phyloP scores from a whole-genome alignment of 2,113 vertebrate species.

The Vidua chalybeata region DNA sequence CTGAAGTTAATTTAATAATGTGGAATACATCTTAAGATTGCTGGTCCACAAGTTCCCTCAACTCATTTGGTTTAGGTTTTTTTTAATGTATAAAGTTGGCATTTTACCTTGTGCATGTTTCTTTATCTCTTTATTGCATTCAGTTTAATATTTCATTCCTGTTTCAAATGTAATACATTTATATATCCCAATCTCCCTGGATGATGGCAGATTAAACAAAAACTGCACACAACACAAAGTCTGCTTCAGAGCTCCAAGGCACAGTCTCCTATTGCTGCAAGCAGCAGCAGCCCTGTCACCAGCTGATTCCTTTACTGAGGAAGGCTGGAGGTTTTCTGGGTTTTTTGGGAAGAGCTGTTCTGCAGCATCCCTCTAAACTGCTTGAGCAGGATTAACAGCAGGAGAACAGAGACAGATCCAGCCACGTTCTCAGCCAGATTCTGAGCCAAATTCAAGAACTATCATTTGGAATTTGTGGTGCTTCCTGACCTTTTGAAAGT shows the following conservation, averaged over 20 bases:
- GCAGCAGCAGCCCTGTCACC: neutral
- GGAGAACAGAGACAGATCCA: neutral
- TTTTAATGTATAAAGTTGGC: neutral
- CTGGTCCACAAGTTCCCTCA: neutral
- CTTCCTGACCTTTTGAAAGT: neutral
- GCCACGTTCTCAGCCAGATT: too few species aligned
- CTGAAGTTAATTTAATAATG: constrained; percentile 52
- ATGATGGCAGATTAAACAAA: neutral
- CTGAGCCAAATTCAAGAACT: neutral
- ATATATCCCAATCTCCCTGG: neutral
- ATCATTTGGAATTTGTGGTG: neutral
- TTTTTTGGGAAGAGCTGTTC: neutral
- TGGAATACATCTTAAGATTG: constrained; percentile 17
- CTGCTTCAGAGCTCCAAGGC: neutral
- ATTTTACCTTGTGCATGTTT: neutral
- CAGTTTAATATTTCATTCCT: neutral
- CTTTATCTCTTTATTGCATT: constrained; percentile 7
- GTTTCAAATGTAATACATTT: neutral
- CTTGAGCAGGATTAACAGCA: neutral
- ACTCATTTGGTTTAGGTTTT: neutral
- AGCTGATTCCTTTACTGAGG: neutral
- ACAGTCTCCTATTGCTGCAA: neutral
- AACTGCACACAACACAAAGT: neutral
- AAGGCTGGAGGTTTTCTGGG: neutral
- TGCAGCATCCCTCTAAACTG: neutral